phyloP scores from a whole-genome alignment of 2,797 vertebrate species.

The Gymnothorax javanicus region DNA sequence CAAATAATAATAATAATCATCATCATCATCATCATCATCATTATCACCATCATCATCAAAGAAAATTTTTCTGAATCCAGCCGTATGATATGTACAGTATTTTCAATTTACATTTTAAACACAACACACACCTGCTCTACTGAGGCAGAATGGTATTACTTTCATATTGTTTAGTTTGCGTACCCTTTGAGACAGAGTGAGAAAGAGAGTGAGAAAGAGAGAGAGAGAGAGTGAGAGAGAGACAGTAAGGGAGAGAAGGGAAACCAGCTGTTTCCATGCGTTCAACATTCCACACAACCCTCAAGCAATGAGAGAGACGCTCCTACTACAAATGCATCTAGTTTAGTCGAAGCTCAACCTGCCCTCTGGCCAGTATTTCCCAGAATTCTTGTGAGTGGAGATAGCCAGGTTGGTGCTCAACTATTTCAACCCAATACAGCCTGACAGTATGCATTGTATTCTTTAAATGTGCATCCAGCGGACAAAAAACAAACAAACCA shows the following conservation, averaged over 20 bases:
- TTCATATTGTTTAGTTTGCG: neutral
- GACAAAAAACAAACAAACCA: neutral
- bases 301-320: conserved; percentile 61
- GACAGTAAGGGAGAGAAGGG: conserved; percentile 40
- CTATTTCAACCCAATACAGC: neutral
- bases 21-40: neutral
- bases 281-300: conserved; percentile 61
- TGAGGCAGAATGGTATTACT: neutral
- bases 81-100: neutral
- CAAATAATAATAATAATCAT: neutral
- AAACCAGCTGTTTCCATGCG: conserved; percentile 47
- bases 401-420: neutral
- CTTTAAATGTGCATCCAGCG: neutral
- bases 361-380: conserved; percentile 61
- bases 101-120: neutral
- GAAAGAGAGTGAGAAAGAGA: conserved; percentile 16
- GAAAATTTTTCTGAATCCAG: neutral
- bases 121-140: too few species aligned
- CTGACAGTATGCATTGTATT: neutral
- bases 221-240: conserved; percentile 30
- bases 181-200: conserved; percentile 34
- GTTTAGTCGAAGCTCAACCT: conserved; percentile 49
- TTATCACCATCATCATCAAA: neutral
- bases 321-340: conserved; percentile 50
- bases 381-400: conserved; percentile 21